phyloP scores from a whole-genome alignment of 2,888 invertebrate genomes.

The Hemistola chrysoprasaria region DNA sequence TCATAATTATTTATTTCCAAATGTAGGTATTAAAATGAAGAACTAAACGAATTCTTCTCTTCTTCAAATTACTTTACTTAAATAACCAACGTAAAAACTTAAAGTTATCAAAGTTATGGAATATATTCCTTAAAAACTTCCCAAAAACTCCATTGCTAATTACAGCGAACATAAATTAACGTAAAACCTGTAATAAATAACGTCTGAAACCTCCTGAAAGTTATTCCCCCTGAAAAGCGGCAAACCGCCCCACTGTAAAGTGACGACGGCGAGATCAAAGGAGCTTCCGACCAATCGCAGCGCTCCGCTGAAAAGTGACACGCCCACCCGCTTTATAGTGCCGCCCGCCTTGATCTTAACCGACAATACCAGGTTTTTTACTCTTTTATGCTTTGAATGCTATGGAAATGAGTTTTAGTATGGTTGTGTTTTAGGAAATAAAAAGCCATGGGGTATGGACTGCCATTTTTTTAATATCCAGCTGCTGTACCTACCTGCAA shows the following conservation, averaged over 20 bases:
- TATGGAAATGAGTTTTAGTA: too few relatives aligned
- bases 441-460: too few relatives aligned
- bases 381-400: not conserved
- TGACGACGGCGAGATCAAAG: constrained; percentile 55
- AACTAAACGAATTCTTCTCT: too few relatives aligned
- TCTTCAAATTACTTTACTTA: too few relatives aligned
- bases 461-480: too few relatives aligned
- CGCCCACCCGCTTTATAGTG: constrained; percentile 77
- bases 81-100: too few relatives aligned
- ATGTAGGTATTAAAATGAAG: too few relatives aligned
- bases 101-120: too few relatives aligned
- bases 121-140: too few relatives aligned
- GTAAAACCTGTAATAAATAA: constrained; percentile 41
- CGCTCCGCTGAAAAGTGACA: constrained; percentile 69
- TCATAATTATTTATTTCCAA: too few relatives aligned
- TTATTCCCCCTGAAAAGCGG: constrained; percentile 65
- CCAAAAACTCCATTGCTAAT: constrained; percentile 19
- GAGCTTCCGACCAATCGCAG: constrained; percentile 53
- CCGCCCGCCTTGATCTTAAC: constrained; percentile 52
- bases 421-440: too few relatives aligned
- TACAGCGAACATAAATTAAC: constrained; percentile 24
- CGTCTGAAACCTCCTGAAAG: constrained; percentile 28
- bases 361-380: constrained; percentile 30
- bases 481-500: too few relatives aligned
- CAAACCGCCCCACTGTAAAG: constrained; percentile 61